A percentile compares a stretch with the other conserved stretches of the same genome.
These are phyloP conservation scores for Salminus brasiliensis DNA, from an alignment of 2,113 vertebrate genomes.

Conservation along the genomic window DNA sequence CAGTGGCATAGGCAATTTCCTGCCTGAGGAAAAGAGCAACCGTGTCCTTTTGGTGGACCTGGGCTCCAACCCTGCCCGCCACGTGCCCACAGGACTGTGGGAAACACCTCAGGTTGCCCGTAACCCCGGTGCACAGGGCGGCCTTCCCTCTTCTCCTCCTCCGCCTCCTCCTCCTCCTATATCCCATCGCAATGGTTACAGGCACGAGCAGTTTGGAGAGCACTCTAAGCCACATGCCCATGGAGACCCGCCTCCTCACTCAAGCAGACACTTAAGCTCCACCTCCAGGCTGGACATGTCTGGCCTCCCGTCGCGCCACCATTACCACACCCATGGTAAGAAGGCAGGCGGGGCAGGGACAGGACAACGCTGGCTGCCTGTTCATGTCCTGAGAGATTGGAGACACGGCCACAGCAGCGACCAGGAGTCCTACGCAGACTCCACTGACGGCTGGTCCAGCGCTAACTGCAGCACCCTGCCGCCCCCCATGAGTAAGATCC, in stretches of 20 bases:
- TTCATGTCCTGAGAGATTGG: constrained; percentile 92
- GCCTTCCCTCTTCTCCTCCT: constrained; percentile 44
- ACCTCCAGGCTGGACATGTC: constrained; percentile 76
- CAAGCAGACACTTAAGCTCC: constrained; percentile 72
- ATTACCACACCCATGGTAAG: constrained; percentile 75
- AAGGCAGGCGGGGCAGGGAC: constrained; percentile 38
- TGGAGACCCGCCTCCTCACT: constrained; percentile 75
- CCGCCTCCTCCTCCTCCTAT: constrained; percentile 60
- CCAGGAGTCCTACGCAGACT: constrained; percentile 96
- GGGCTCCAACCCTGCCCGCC: constrained; percentile 81
- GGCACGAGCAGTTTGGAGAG: constrained; percentile 79
- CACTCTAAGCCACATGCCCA: constrained; percentile 74
- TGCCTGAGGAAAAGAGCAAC: constrained; percentile 90
- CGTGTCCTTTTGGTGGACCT: constrained; percentile 91
- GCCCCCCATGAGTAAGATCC: constrained; percentile 97
- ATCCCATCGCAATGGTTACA: constrained; percentile 83
- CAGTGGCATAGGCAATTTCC: constrained; percentile 94
- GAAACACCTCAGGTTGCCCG: constrained; percentile 75
- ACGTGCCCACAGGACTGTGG: constrained; percentile 77
- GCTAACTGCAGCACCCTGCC: constrained; percentile 96
- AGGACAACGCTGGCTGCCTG: constrained; percentile 88
- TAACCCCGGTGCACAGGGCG: constrained; percentile 74
- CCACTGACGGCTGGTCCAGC: constrained; percentile 96
- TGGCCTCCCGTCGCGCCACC: constrained; percentile 73
- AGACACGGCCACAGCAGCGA: constrained; percentile 85